phyloP scores from a whole-genome alignment of 2,888 invertebrate genomes.

The Carcina quercana region DNA sequence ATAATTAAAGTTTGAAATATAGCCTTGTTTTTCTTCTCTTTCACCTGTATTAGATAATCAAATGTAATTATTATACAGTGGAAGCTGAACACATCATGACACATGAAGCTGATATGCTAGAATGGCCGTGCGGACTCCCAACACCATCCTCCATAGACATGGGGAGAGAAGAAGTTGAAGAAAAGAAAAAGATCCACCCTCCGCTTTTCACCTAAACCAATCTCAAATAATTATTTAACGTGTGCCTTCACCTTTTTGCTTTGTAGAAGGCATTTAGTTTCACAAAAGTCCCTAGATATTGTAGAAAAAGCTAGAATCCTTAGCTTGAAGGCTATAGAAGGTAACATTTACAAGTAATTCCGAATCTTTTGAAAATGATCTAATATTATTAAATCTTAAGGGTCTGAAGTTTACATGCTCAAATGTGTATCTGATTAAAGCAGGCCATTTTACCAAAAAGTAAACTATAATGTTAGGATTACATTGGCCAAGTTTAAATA shows the following conservation, averaged over 20 bases:
- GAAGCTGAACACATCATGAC: slow-evolving; percentile 88
- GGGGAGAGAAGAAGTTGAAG: slow-evolving; percentile 76
- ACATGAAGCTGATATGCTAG: slow-evolving; percentile 80
- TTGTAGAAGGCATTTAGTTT: slow-evolving; percentile 7
- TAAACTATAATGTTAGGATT: too few relatives aligned
- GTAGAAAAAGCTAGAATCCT: neutral
- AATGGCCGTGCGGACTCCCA: slow-evolving; percentile 83
- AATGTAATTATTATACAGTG: slow-evolving; percentile 50
- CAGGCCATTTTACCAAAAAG: too few relatives aligned
- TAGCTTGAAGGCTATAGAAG: too few relatives aligned
- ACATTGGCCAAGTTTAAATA: too few relatives aligned
- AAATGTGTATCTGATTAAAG: too few relatives aligned
- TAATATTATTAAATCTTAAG: too few relatives aligned
- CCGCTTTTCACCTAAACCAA: slow-evolving; percentile 44
- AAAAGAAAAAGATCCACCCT: slow-evolving; percentile 78
- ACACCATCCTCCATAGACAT: slow-evolving; percentile 81
- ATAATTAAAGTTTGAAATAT: too few relatives aligned
- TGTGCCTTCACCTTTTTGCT: slow-evolving; percentile 38
- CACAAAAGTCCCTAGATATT: neutral
- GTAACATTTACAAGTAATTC: too few relatives aligned
- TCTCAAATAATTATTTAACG: slow-evolving; percentile 7
- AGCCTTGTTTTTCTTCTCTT: too few relatives aligned
- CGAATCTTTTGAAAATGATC: too few relatives aligned
- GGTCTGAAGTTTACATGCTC: too few relatives aligned
- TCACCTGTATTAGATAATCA: too few relatives aligned